Evolutionary conservation across 2,113 vertebrate genomes (phyloP).

Genomic region (Syngnathus scovelli): DNA sequence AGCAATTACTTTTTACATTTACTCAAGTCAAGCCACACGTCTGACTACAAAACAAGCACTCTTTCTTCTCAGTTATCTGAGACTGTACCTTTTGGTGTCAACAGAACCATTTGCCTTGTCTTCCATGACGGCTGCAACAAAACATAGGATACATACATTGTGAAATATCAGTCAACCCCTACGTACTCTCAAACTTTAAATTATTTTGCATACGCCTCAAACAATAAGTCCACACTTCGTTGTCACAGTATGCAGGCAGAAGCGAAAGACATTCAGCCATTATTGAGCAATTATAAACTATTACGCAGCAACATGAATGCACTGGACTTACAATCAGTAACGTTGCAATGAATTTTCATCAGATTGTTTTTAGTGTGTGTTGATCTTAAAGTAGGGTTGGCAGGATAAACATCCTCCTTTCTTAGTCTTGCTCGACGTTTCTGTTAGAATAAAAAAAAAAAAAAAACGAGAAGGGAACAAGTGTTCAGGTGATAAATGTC

Average conservation of each 20-base stretch:
- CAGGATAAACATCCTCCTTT: conserved; percentile 42
- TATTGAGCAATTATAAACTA: background rate
- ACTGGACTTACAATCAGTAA: conserved; percentile 49
- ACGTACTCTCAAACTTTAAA: background rate
- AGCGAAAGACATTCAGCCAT: background rate
- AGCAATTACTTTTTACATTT: background rate
- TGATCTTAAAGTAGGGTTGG: conserved; percentile 39
- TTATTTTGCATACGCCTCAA: background rate
- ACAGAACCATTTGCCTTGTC: conserved; percentile 92
- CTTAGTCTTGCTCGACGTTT: conserved; percentile 18
- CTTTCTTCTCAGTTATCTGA: background rate
- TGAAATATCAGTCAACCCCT: background rate
- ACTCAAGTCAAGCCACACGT: background rate
- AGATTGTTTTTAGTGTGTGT: conserved; percentile 37
- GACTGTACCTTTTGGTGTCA: conserved; percentile 84
- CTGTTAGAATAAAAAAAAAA: conserved; percentile 11
- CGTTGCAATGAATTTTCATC: conserved; percentile 64
- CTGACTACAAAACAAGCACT: background rate
- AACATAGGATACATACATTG: conserved; percentile 24
- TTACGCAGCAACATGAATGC: background rate
- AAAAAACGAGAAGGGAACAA: background rate
- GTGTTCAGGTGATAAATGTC: background rate
- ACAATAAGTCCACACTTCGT: background rate
- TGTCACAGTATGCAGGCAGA: background rate
- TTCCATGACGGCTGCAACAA: conserved; percentile 79